Evolutionary conservation across 2,888 invertebrate species (phyloP).

Genomic region (Agrochola circellaris): DNA sequence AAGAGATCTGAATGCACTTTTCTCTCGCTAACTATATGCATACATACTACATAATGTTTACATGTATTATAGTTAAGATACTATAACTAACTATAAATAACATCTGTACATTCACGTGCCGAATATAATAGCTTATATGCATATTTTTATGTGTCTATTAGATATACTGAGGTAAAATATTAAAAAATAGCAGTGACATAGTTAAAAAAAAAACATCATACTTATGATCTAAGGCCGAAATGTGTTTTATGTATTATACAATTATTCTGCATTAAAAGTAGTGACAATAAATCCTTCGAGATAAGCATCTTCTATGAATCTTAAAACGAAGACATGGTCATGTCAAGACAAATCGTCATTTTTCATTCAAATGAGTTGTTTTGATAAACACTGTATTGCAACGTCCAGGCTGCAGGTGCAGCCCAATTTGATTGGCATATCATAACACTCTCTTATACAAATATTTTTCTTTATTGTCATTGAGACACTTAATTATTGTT

Average conservation of each 20-base stretch:
- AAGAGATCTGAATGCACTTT: slow-evolving; percentile 77
- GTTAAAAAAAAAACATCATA: background rate
- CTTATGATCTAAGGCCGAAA: background rate
- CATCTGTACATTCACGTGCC: slow-evolving; percentile 41
- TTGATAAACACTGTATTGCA: slow-evolving; percentile 75
- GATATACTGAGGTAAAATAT: background rate
- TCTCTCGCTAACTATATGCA: slow-evolving; percentile 49
- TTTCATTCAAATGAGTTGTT: slow-evolving; percentile 73
- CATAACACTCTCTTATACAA: slow-evolving; percentile 80
- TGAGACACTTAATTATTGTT: slow-evolving; percentile 73
- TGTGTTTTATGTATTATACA: background rate
- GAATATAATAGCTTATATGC: slow-evolving; percentile 31
- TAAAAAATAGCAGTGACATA: background rate
- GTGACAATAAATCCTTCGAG: background rate
- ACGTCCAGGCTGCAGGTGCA: slow-evolving; percentile 68
- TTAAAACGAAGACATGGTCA: slow-evolving; percentile 11
- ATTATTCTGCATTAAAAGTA: background rate
- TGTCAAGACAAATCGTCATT: slow-evolving; percentile 41
- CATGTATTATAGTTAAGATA: slow-evolving; percentile 14
- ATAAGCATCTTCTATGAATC: slow-evolving; percentile 6
- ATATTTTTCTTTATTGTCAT: slow-evolving; percentile 84
- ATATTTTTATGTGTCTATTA: background rate
- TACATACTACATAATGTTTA: slow-evolving; percentile 19
- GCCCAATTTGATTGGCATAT: slow-evolving; percentile 77
- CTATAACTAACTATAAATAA: slow-evolving; percentile 34